Evolutionary conservation across 2,113 vertebrate species (phyloP).

Genomic region (Halichoerus grypus): DNA sequence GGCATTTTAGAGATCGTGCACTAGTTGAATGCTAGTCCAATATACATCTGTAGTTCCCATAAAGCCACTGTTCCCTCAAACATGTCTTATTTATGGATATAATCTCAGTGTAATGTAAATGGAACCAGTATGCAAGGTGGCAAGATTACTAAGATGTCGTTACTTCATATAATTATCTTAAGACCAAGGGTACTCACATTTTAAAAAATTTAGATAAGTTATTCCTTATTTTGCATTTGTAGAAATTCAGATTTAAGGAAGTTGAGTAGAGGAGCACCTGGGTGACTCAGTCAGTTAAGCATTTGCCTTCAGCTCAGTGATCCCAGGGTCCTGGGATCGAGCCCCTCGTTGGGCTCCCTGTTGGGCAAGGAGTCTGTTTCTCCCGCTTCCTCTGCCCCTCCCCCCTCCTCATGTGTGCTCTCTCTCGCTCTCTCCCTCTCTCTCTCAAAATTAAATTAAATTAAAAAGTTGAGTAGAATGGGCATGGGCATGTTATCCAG

Average conservation of each 20-base stretch:
- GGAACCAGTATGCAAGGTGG: background rate
- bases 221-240: slow-evolving; percentile 43
- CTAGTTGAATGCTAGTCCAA: background rate
- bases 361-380: too few species aligned
- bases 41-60: background rate
- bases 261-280: background rate
- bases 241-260: slow-evolving; percentile 1
- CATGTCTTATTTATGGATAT: background rate
- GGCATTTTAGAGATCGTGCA: background rate
- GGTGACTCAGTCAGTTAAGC: background rate
- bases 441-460: background rate
- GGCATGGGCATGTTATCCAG: background rate
- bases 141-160: background rate
- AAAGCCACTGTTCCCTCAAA: background rate
- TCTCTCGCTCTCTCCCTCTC: too few species aligned
- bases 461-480: background rate
- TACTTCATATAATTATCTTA: slow-evolving; percentile 23
- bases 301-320: background rate
- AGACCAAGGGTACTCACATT: background rate
- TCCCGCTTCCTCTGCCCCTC: too few species aligned
- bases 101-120: background rate
- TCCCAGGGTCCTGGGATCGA: background rate
- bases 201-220: background rate
- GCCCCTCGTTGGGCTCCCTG: background rate
- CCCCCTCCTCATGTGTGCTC: too few species aligned